Conservation (phyloP, 2,888 invertebrate genomes). For the Campoplex nolae region DNA sequence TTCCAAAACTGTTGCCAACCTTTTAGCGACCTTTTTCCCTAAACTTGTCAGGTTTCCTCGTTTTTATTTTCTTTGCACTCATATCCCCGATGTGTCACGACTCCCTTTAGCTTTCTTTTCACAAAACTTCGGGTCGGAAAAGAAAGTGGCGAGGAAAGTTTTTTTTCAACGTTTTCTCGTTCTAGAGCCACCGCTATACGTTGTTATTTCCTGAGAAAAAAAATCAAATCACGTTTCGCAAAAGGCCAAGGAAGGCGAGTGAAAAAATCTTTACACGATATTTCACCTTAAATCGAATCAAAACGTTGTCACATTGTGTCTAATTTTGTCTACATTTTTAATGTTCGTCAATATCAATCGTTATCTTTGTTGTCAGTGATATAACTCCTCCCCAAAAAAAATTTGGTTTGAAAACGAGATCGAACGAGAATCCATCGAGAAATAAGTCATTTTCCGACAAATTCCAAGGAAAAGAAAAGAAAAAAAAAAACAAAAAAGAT, state of each 20-base stretch:
- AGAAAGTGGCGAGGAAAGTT: slow-evolving; percentile 11
- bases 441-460: not conserved
- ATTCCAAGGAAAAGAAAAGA: not conserved
- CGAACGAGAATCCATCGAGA: not conserved
- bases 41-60: slow-evolving; percentile 31
- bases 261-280: not conserved
- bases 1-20: slow-evolving; percentile 32
- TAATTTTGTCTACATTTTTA: not conserved
- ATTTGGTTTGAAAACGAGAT: not conserved
- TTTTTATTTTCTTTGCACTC: slow-evolving; percentile 23
- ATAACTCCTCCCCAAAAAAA: not conserved
- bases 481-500: no score
- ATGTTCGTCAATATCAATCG: not conserved
- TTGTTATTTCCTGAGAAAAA: slow-evolving; percentile 40
- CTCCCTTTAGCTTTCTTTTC: slow-evolving; percentile 5
- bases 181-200: slow-evolving; percentile 1
- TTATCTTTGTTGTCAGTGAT: no score
- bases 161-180: slow-evolving; percentile 21
- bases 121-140: not conserved
- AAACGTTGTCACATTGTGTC: not conserved
- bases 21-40: slow-evolving; percentile 24
- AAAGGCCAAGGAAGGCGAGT: not conserved
- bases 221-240: slow-evolving; percentile 39
- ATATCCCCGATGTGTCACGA: not conserved
- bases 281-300: not conserved